Evolutionary conservation across 2,888 invertebrate genomes (phyloP).

Genomic region (Parnassius mnemosyne): DNA sequence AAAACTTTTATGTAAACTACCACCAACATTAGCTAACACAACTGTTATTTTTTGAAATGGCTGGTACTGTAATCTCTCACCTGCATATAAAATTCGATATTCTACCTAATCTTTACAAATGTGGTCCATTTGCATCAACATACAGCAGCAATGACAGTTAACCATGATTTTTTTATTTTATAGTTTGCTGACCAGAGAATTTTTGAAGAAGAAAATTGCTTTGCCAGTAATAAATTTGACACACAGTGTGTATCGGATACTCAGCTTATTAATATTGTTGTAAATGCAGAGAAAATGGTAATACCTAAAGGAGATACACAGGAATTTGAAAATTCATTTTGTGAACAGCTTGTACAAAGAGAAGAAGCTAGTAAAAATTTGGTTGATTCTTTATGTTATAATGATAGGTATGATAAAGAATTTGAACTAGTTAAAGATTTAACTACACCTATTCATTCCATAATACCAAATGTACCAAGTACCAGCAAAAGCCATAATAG

Average conservation of each 20-base stretch:
- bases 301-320: constrained; percentile 48
- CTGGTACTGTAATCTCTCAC: no score
- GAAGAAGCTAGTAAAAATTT: constrained; percentile 6
- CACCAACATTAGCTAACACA: no score
- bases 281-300: constrained; percentile 52
- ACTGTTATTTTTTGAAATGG: no score
- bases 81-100: no score
- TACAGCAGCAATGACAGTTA: no score
- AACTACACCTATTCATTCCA: neutral
- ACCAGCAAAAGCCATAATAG: no score
- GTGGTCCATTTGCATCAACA: no score
- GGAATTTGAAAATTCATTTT: constrained; percentile 54
- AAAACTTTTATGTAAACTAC: no score
- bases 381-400: neutral
- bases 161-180: constrained; percentile 27
- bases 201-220: neutral
- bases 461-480: no score
- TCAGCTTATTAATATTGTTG: constrained; percentile 58
- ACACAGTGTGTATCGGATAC: constrained; percentile 64
- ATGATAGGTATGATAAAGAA: neutral
- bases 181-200: constrained; percentile 35
- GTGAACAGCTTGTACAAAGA: constrained; percentile 21
- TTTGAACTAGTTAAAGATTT: neutral
- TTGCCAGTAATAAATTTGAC: constrained; percentile 47
- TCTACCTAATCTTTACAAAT: no score